These are phyloP conservation scores for Tenebrosternarchus preto DNA, from an alignment of 2,113 vertebrate genomes.

Conservation along the genomic window DNA sequence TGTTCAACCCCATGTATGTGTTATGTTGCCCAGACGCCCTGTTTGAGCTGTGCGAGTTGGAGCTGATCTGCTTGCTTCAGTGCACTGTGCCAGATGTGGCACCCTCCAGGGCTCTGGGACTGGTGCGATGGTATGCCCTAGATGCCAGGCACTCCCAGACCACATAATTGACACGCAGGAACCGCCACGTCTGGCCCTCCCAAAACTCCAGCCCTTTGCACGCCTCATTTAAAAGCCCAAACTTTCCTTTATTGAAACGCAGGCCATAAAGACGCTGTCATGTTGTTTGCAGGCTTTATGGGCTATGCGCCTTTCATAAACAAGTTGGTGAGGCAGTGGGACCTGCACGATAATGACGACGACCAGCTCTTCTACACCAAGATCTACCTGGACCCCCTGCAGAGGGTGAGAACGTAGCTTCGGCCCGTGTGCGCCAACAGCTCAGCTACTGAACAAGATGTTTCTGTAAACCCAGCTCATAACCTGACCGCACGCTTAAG, in stretches of 20 bases:
- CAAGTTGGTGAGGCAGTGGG: conserved; percentile 86
- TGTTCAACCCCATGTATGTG: no score
- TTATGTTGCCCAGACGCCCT: no score
- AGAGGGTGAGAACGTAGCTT: conserved; percentile 76
- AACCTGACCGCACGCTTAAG: conserved; percentile 20
- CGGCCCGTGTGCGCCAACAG: background rate
- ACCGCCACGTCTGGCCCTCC: conserved; percentile 38
- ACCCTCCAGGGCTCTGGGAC: conserved; percentile 37
- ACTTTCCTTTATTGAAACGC: conserved; percentile 44
- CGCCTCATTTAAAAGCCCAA: conserved; percentile 41
- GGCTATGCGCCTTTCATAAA: conserved; percentile 85
- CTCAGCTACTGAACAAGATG: background rate
- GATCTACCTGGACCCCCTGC: conserved; percentile 86
- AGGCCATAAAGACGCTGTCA: conserved; percentile 53
- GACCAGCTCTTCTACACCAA: conserved; percentile 99
- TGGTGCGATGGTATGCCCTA: background rate
- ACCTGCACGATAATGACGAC: conserved; percentile 95
- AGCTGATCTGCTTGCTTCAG: conserved; percentile 34
- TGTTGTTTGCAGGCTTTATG: conserved; percentile 84
- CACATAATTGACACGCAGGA: conserved; percentile 57
- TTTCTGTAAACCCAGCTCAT: conserved; percentile 24
- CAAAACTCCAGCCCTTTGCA: conserved; percentile 43
- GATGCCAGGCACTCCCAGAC: conserved; percentile 29
- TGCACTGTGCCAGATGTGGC: conserved; percentile 56
- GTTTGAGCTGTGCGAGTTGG: no score